Evolutionary conservation across 2,888 invertebrate genomes (phyloP).

Genomic region (Harpagoxenus sublaevis): DNA sequence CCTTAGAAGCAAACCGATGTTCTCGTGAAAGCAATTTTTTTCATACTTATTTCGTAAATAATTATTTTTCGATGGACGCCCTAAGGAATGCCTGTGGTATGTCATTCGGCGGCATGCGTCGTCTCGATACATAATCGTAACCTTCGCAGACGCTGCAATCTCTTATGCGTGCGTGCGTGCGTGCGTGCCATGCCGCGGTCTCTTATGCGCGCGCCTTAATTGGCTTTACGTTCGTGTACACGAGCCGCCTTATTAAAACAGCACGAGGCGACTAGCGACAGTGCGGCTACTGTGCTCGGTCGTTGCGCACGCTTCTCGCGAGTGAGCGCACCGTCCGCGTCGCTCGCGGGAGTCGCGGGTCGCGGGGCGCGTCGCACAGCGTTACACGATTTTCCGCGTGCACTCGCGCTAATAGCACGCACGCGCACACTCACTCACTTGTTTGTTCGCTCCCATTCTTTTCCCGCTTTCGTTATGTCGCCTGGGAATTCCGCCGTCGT

Average conservation of each 20-base stretch:
- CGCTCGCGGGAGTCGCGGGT: not conserved
- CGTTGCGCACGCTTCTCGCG: constrained; percentile 33
- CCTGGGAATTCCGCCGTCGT: constrained; percentile 37
- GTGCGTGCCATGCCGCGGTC: constrained; percentile 21
- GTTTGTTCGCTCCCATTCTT: constrained; percentile 3
- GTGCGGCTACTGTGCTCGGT: constrained; percentile 67
- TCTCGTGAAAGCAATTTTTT: not conserved
- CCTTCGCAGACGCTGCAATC: constrained; percentile 70
- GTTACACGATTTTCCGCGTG: constrained; percentile 43
- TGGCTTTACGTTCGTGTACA: constrained; percentile 52
- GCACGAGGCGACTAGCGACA: constrained; percentile 69
- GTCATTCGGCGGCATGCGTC: constrained; percentile 31
- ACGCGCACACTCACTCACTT: not conserved
- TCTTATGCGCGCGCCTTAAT: constrained; percentile 61
- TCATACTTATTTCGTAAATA: not conserved
- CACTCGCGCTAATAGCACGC: constrained; percentile 29
- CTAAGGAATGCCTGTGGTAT: not conserved
- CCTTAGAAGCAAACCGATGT: not conserved
- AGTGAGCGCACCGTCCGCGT: constrained; percentile 1
- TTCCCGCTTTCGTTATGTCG: constrained; percentile 20
- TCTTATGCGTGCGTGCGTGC: constrained; percentile 38
- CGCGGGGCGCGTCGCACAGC: not conserved
- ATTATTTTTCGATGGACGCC: not conserved
- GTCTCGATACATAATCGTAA: constrained; percentile 73
- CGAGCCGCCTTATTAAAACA: constrained; percentile 74